Percentiles rank a stretch among this genome's conserved stretches.
Conservation (phyloP, 2,797 vertebrate genomes). For the Trachurus trachurus region DNA sequence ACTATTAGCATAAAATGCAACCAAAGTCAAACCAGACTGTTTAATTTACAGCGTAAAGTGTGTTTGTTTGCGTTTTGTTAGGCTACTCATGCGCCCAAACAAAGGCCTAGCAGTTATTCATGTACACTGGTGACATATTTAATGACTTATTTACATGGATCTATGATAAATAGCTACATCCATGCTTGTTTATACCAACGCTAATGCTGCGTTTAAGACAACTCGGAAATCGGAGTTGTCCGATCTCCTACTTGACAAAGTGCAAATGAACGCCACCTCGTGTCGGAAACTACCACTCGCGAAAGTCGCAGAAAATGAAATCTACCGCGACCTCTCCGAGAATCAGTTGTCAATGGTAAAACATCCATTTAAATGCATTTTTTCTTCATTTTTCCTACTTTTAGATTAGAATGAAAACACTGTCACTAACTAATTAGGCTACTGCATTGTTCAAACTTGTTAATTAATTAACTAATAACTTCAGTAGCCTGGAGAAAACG, state of each 20-base stretch:
- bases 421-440: background rate
- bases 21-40: background rate
- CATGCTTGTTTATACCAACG: background rate
- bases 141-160: background rate
- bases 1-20: background rate
- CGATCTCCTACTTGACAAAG: too few species aligned
- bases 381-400: too few species aligned
- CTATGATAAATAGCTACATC: too few species aligned
- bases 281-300: too few species aligned
- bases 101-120: too few species aligned
- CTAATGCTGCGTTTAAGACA: too few species aligned
- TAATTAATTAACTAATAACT: conserved; percentile 34
- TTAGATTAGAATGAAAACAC: background rate
- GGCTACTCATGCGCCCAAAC: background rate
- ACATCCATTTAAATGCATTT: too few species aligned
- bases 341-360: too few species aligned
- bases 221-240: too few species aligned
- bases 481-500: conserved; percentile 24
- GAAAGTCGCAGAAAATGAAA: too few species aligned
- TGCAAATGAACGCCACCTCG: too few species aligned
- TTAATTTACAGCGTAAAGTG: background rate
- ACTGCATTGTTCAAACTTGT: conserved; percentile 4
- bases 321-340: too few species aligned
- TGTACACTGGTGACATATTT: background rate
- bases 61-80: background rate